Evolutionary conservation across 1,140 invertebrate genomes (phyloP).

Genomic region (Ridgeia piscesae): DNA sequence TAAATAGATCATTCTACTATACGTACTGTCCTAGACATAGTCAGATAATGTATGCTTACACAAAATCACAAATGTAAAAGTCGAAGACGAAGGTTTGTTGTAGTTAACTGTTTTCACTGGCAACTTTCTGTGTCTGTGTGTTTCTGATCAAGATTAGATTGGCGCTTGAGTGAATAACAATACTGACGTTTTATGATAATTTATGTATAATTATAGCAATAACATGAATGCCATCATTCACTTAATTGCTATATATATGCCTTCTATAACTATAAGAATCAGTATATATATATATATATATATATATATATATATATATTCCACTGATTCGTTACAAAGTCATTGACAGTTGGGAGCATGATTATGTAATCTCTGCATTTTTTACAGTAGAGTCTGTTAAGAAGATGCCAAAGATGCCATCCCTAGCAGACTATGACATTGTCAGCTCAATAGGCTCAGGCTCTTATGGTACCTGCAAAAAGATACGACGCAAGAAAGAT

Average conservation of each 20-base stretch:
- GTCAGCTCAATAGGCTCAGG: slow-evolving; percentile 53
- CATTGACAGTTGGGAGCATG: background rate
- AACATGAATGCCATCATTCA: no score
- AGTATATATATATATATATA: no score
- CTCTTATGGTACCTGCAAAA: slow-evolving; percentile 58
- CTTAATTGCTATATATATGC: no score
- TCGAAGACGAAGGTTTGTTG: background rate
- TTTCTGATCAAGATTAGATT: background rate
- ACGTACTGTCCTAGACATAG: no score
- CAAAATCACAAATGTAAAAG: background rate
- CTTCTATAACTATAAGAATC: no score
- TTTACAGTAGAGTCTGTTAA: background rate
- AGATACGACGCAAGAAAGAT: slow-evolving; percentile 54
- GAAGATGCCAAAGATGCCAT: background rate
- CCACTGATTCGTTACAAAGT: no score
- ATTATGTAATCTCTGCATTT: background rate
- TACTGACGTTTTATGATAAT: no score
- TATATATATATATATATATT: no score
- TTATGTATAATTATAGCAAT: no score
- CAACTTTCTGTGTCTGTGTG: background rate
- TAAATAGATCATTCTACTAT: no score
- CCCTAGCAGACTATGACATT: slow-evolving; percentile 47
- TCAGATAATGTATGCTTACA: background rate
- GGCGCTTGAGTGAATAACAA: background rate
- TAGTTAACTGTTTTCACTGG: background rate